Evolutionary conservation across 1,140 invertebrate genomes (phyloP).

Genomic region (Apis cerana): DNA sequence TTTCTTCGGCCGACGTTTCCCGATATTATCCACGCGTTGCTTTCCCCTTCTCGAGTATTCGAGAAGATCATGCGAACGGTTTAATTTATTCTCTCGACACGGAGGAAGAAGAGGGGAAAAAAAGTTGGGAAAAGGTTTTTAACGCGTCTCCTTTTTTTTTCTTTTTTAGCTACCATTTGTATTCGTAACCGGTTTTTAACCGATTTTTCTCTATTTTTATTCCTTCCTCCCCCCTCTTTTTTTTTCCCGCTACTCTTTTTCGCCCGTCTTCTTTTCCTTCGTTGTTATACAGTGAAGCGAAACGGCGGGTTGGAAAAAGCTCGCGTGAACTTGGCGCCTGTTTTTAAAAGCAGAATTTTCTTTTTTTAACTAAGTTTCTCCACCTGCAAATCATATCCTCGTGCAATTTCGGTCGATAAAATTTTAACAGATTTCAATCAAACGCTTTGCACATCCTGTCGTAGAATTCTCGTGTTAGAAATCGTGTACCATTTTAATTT

Average conservation of each 20-base stretch:
- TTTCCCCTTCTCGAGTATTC: too few species aligned
- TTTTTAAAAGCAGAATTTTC: not conserved
- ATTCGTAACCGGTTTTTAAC: conserved; percentile 17
- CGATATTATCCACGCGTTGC: too few species aligned
- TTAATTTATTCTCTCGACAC: too few species aligned
- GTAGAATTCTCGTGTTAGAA: too few species aligned
- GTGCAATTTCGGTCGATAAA: too few species aligned
- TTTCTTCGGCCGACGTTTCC: too few species aligned
- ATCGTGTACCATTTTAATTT: too few species aligned
- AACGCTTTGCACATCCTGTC: not conserved
- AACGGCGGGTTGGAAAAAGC: not conserved
- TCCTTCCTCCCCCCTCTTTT: too few species aligned
- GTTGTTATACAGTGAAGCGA: not conserved
- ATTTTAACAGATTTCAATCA: too few species aligned
- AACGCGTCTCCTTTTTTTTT: conserved; percentile 3
- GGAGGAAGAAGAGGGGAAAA: too few species aligned
- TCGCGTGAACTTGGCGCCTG: not conserved
- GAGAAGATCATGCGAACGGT: too few species aligned
- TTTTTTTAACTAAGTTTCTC: too few species aligned
- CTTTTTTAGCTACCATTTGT: not conserved
- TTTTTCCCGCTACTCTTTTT: conserved; percentile 26
- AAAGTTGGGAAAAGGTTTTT: not conserved
- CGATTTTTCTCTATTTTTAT: conserved; percentile 12
- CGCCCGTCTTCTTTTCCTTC: conserved; percentile 19
- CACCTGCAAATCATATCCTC: not conserved